These are phyloP conservation scores for Platichthys flesus DNA, from an alignment of 2,113 vertebrate species.

Conservation along the genomic window DNA sequence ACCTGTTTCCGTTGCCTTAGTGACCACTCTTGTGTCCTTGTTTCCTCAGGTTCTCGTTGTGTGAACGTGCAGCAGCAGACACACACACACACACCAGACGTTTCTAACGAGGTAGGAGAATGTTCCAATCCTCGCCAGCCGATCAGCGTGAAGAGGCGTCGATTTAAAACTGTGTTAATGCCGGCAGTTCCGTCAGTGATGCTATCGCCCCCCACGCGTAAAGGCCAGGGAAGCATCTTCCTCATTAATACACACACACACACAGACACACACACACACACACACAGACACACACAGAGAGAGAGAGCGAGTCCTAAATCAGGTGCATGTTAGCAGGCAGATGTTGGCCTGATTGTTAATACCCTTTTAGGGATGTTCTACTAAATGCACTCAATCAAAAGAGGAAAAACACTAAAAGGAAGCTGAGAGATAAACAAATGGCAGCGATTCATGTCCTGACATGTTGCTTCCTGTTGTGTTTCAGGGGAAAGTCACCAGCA, in stretches of 20 bases:
- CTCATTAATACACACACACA: background rate
- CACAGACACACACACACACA: constrained; percentile 12
- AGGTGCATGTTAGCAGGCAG: constrained; percentile 10
- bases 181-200: constrained; percentile 2
- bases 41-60: background rate
- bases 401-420: background rate
- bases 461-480: constrained; percentile 18
- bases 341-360: constrained; percentile 24
- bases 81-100: background rate
- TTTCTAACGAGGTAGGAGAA: background rate
- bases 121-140: too few relatives aligned
- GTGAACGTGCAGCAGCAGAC: background rate
- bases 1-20: constrained; percentile 61
- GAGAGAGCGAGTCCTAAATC: background rate
- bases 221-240: constrained; percentile 22
- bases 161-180: background rate
- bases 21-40: constrained; percentile 21
- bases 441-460: background rate
- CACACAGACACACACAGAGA: constrained; percentile 12
- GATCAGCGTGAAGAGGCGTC: background rate
- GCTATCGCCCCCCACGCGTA: constrained; percentile 9
- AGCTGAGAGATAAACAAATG: background rate
- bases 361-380: constrained; percentile 15
- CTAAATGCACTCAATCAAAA: constrained; percentile 2
- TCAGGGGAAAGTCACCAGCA: background rate